Evolutionary conservation across 1,140 invertebrate genomes (phyloP).

Genomic region (Aphelenchoides avenae): DNA sequence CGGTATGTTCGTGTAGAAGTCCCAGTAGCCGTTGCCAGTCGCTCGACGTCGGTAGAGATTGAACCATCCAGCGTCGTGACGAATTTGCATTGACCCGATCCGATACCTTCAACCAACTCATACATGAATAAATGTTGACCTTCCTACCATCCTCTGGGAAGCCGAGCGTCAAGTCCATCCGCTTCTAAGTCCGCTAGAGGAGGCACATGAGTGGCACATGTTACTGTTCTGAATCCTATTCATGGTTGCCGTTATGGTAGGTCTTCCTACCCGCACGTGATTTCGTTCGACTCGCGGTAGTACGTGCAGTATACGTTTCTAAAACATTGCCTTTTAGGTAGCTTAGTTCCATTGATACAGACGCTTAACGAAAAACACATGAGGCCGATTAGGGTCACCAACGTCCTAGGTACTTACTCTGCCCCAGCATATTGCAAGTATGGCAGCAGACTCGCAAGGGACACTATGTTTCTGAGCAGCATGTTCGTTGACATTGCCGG

Average conservation of each 20-base stretch:
- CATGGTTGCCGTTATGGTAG: not conserved
- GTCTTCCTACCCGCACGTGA: slow-evolving; percentile 49
- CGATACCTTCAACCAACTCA: slow-evolving; percentile 23
- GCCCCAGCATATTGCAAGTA: no score
- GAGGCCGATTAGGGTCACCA: no score
- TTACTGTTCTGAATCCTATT: slow-evolving; percentile 45
- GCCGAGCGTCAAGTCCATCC: slow-evolving; percentile 50
- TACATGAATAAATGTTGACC: slow-evolving; percentile 8
- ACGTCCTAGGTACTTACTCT: no score
- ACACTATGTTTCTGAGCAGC: no score
- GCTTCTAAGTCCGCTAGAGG: slow-evolving; percentile 36
- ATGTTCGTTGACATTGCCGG: no score
- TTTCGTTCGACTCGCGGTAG: slow-evolving; percentile 51
- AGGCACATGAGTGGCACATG: slow-evolving; percentile 48
- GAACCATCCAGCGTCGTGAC: slow-evolving; percentile 54
- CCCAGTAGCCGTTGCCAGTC: slow-evolving; percentile 54
- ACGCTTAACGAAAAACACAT: no score
- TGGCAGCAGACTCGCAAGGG: no score
- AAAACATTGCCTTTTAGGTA: no score
- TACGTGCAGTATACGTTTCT: slow-evolving; percentile 57
- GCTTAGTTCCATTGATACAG: no score
- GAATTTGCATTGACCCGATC: slow-evolving; percentile 45
- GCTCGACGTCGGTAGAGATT: slow-evolving; percentile 54
- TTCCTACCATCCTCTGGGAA: slow-evolving; percentile 50
- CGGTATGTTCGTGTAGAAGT: slow-evolving; percentile 58